Evolutionary conservation across 2,113 vertebrate species (phyloP).

Genomic region (Grallaria varia): DNA sequence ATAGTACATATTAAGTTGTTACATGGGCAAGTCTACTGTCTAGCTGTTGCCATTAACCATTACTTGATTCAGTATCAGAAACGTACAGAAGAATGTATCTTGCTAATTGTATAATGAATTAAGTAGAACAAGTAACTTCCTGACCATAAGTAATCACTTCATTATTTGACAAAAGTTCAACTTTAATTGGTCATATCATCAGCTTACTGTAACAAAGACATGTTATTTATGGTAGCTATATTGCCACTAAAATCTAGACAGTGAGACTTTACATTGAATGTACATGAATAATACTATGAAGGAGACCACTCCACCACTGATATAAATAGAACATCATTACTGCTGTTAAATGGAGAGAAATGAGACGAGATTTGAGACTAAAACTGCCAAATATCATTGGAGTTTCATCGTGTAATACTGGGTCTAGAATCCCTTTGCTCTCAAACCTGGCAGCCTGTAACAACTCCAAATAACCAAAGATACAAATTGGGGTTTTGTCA

Average conservation of each 20-base stretch:
- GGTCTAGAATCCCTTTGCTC: background rate
- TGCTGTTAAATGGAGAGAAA: background rate
- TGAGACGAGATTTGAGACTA: background rate
- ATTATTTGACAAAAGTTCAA: background rate
- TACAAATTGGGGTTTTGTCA: background rate
- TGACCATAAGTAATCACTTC: background rate
- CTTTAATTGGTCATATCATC: background rate
- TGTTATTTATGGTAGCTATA: background rate
- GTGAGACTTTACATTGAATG: background rate
- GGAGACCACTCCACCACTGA: background rate
- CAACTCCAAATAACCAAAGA: background rate
- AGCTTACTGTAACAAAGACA: background rate
- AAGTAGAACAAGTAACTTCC: background rate
- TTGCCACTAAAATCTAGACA: background rate
- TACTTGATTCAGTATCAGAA: background rate
- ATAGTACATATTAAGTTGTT: background rate
- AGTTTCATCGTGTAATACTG: background rate
- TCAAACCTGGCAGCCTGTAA: background rate
- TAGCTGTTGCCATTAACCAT: background rate
- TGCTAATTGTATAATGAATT: background rate
- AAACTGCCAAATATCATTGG: background rate
- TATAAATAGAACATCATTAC: background rate
- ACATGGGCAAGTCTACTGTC: background rate
- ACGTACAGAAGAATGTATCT: background rate
- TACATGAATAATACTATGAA: background rate